Base-by-base conservation (phyloP, 2,797 vertebrate genomes). In the Pseudotriccus pelzelni region DNA sequence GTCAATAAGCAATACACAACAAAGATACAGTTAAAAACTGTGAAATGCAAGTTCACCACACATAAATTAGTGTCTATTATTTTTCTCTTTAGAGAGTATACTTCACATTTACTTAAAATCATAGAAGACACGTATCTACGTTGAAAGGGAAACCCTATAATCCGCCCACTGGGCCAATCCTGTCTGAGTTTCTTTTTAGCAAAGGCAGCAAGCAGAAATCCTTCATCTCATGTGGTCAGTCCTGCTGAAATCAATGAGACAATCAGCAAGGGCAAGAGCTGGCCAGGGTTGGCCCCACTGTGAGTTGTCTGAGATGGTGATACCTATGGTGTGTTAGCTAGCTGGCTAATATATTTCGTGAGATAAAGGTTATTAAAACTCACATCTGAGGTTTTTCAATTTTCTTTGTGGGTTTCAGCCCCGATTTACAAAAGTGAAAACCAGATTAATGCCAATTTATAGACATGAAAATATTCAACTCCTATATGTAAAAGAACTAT, bases 401-500 rank as follows among this genome's bases (percentile, higher is more conserved):
- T 96, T 95, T 84, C 49, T 89, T 73, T 43, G 60, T 70, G 58
- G 25, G 28, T 14, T 89, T 90, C 64, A 80, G 23, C 17, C n/a
- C 32, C 59, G 82, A 55, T 68, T 90, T 86, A 53, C 44, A 60
- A 15, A 52, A 82, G 24, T 47, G 52, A 85, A 85, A 94, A 23
- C 2, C 39, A 79, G 36, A 85, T 74, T 84, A 90, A 64, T 0
- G 0, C 27, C 59, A 56, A 8, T 74, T 68, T 85, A 84, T 58
- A 81, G 89, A 17, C 46, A 69, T 16, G 27, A 80, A 84, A 83
- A 75, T n/a, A 37, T 82, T 97, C 94, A 96, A 94, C 97, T 97
- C 98, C 97, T 98, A 97, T 98, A 98, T 97, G 95, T 98, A 98
- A 98, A 98, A 97, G 69, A 98, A 96, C 96, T 97, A 97, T 96